A percentile compares a stretch with the other conserved stretches of the same genome.
Conservation (phyloP, 1,140 invertebrate species). For the Cydia pomonella region DNA sequence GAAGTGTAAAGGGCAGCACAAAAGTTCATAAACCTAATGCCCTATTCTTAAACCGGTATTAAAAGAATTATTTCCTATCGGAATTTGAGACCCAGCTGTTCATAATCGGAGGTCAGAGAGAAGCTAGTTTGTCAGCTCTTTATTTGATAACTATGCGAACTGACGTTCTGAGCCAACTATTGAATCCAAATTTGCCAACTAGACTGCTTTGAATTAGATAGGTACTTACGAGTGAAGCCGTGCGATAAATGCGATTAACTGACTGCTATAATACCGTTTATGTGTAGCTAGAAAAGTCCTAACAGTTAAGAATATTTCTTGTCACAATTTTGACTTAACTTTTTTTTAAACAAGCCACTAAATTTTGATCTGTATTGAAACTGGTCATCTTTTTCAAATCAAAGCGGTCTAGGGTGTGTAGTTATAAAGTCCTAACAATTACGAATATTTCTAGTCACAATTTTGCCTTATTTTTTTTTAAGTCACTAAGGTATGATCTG, state of each 20-base stretch:
- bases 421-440: too few relatives aligned
- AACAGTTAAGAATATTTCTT: not conserved
- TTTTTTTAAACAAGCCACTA: too few relatives aligned
- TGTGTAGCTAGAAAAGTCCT: not conserved
- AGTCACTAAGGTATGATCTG: too few relatives aligned
- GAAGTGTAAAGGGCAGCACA: not conserved
- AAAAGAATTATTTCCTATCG: not conserved
- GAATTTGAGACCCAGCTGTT: not conserved
- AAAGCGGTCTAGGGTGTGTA: too few relatives aligned
- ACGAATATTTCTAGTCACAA: too few relatives aligned
- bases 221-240: conserved; percentile 5
- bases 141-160: too few relatives aligned
- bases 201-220: not conserved
- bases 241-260: conserved; percentile 7
- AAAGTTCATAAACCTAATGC: not conserved
- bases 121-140: not conserved
- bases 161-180: not conserved
- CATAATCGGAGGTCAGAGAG: not conserved
- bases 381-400: too few relatives aligned
- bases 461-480: too few relatives aligned
- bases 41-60: not conserved
- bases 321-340: too few relatives aligned
- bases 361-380: too few relatives aligned
- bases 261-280: not conserved
- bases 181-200: not conserved